Evolutionary conservation across 1,140 invertebrate species (phyloP), one percentile per base, ranked within the genome.

Genomic region (Tetramorium alpestre): DNA sequence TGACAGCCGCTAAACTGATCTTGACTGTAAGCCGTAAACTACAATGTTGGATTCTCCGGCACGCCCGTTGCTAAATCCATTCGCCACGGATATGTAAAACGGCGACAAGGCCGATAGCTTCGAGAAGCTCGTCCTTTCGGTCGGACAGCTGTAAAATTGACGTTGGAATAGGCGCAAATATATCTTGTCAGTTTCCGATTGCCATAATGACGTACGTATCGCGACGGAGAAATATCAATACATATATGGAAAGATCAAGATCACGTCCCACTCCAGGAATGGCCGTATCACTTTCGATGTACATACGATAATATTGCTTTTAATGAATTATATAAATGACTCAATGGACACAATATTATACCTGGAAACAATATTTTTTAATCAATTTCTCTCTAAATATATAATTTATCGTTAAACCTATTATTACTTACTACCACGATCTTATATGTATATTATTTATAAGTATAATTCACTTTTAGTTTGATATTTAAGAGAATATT

Each of bases 111-210:
- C 62, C 80, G 69, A 84, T 75, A 75, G 41, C 80, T n/a, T 10
- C 51, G 54, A 44, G 41, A 25, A 56, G 60, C 64, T 77, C 86
- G 72, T 69, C 67, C 86, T 58, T 77, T 85, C 64, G 86, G 49
- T n/a, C 49, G 72, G 72, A 87, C 86, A 86, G 86, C 72, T 87
- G 82, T 86, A 87, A 87, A 87, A 87, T 87, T 77, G 72, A 58
- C 41, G 41, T 84, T 69, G 54, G 64, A 87, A 87, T 84, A 84
- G 54, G 38, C 67, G 70, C 54, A 82, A 82, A 62, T 62, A 67
- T 22, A 44, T 84, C 54, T 41, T 58, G 80, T 69, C 80, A 47
- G 54, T 3, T 84, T 84, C 69, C 69, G 69, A 44, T 62, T 60
- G 54, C 67, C 80, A 51, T 62, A 84, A 73, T 60, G 67, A 73